Percentiles rank a stretch among this genome's conserved stretches.
Evolutionary conservation across 2,113 vertebrate species (phyloP).

Genomic region (Paramisgurnus dabryanus): DNA sequence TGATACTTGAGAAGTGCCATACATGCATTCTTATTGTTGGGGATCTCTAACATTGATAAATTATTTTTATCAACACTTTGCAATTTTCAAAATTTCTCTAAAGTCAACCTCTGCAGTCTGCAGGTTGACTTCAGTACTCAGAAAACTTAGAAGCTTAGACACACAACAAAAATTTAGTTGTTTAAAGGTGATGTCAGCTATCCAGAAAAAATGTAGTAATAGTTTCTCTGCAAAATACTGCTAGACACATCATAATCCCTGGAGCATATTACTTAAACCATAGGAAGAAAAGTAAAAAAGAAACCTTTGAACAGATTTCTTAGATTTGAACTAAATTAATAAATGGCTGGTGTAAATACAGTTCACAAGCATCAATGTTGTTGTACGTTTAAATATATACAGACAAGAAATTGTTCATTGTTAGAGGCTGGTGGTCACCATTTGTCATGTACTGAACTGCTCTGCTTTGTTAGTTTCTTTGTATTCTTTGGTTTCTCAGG

Average conservation of each 20-base stretch:
- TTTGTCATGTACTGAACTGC: neutral
- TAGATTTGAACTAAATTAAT: too few species aligned
- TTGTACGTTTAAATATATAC: neutral
- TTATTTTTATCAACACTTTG: too few species aligned
- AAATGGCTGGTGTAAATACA: neutral
- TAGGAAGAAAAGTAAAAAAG: too few species aligned
- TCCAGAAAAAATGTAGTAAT: neutral
- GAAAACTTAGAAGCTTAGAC: too few species aligned
- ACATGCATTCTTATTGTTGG: too few species aligned
- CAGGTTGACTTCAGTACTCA: neutral
- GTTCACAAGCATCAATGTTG: neutral
- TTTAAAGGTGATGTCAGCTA: neutral
- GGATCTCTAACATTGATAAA: too few species aligned
- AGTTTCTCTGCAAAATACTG: neutral
- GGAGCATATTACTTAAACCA: too few species aligned
- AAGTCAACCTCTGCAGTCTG: neutral
- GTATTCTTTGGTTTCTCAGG: neutral
- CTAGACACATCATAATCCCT: too few species aligned
- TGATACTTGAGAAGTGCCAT: too few species aligned
- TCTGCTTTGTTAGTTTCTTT: neutral
- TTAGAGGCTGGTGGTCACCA: neutral
- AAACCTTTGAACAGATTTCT: too few species aligned
- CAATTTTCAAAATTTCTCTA: too few species aligned
- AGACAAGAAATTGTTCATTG: neutral
- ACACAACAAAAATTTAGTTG: neutral